Evolutionary conservation across 2,888 invertebrate species (phyloP).

Genomic region (Dicyrtoma fusca): DNA sequence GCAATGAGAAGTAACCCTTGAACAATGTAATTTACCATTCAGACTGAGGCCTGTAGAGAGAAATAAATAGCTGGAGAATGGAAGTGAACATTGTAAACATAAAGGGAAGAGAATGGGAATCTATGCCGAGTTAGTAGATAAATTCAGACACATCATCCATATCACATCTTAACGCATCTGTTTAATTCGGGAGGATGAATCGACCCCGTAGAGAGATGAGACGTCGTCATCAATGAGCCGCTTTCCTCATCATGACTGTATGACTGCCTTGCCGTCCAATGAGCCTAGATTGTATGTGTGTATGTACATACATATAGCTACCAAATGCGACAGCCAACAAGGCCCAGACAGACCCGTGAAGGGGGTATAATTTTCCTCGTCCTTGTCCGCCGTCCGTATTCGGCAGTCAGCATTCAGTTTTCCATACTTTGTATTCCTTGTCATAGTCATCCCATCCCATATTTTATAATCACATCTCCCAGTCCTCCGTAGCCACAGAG

Average conservation of each 20-base stretch:
- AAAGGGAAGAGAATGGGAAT: background rate
- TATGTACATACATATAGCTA: too few species aligned
- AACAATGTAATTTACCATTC: too few species aligned
- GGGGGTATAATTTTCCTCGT: background rate
- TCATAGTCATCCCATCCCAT: background rate
- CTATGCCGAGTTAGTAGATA: conserved; percentile 1
- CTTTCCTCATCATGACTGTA: conserved; percentile 5
- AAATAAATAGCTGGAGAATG: background rate
- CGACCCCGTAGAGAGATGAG: conserved; percentile 27
- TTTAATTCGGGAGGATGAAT: conserved; percentile 37
- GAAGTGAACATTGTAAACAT: background rate
- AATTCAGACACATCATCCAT: conserved; percentile 33
- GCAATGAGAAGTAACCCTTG: too few species aligned
- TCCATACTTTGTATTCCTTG: too few species aligned
- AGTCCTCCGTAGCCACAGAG: too few species aligned
- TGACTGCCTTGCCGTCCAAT: background rate
- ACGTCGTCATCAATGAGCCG: conserved; percentile 20
- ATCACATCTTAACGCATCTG: conserved; percentile 38
- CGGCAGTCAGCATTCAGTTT: too few species aligned
- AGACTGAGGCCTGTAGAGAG: background rate
- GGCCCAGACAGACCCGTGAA: background rate
- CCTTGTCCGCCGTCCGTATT: too few species aligned
- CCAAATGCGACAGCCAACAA: too few species aligned
- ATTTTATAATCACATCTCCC: conserved; percentile 12
- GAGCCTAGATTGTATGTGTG: background rate